A percentile compares a stretch with the other conserved stretches of the same genome.
Evolutionary conservation across 2,113 vertebrate genomes (phyloP).

Genomic region (Raphicerus campestris): DNA sequence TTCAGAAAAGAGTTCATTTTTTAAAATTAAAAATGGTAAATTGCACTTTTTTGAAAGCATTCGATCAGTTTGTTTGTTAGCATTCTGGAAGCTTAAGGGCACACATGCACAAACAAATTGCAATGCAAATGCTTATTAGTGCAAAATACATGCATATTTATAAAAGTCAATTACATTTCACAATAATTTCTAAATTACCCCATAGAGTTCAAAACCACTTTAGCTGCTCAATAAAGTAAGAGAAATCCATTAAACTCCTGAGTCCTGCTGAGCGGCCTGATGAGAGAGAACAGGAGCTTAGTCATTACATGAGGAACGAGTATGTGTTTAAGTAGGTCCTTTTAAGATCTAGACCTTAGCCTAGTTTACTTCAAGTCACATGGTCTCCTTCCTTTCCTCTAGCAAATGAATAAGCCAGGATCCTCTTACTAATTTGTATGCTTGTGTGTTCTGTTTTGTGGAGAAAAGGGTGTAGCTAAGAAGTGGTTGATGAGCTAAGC

Average conservation of each 20-base stretch:
- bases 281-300: neutral
- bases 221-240: neutral
- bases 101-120: neutral
- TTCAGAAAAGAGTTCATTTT: neutral
- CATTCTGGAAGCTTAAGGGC: neutral
- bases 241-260: conserved; percentile 27
- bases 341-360: neutral
- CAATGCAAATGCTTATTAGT: neutral
- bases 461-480: neutral
- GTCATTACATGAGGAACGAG: neutral
- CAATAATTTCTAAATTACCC: conserved; percentile 30
- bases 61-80: neutral
- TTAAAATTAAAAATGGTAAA: neutral
- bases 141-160: conserved; percentile 8
- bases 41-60: neutral
- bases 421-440: neutral
- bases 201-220: conserved; percentile 38
- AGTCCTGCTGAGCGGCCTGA: neutral
- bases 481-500: neutral
- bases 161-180: conserved; percentile 45
- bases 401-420: neutral
- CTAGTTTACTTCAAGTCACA: neutral
- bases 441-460: neutral
- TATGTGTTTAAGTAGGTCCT: neutral
- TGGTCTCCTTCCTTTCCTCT: neutral